Evolutionary conservation across 2,888 invertebrate genomes (phyloP), one percentile per base, ranked within the genome.

Genomic region (Eupeodes latifasciatus): DNA sequence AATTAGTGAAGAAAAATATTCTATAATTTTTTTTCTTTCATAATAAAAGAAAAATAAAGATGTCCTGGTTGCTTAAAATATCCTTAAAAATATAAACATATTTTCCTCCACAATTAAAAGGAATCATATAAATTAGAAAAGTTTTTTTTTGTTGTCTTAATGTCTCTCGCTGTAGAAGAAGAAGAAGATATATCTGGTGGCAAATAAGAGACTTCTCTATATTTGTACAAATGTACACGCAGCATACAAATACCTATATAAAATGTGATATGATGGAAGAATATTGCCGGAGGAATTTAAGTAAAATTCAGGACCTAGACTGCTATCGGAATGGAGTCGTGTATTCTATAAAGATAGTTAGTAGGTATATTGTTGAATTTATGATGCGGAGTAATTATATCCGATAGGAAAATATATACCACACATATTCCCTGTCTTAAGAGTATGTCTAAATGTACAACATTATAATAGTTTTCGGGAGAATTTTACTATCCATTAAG

Each of bases 401-500:
- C 88, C 88, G 88, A 88, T 81, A 85, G 88, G 75, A 85, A 85
- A 88, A 88, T 88, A 88, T 79, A 87, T 80, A 83, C 81, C 75
- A 85, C 85, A 88, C 77, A 88, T 57, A 84, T 62, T 55, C 4
- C 10, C 47, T 66, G 0, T 12, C 1, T 14, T 34, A 4, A 10
- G n/a, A 1, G 27, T 36, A 51, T 5, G 40, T 40, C 40, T 40
- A 27, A 27, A 9, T 40, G 40, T 40, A 55, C 47, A 78, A 85
- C 81, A 88, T 88, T 88, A 88, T 81, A 88, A 88, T 88, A 88
- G 88, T 85, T 88, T 85, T 81, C 62, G 78, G 62, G 88, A 72
- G 77, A 85, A 88, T 88, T 88, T 88, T 81, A 85, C 88, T 81
- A 88, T 75, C 88, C 88, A 88, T 88, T 88, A 85, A 85, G 75